These are phyloP conservation scores for Drosophila santomea DNA, from an alignment of 1,140 invertebrate genomes.

Conservation along the genomic window DNA sequence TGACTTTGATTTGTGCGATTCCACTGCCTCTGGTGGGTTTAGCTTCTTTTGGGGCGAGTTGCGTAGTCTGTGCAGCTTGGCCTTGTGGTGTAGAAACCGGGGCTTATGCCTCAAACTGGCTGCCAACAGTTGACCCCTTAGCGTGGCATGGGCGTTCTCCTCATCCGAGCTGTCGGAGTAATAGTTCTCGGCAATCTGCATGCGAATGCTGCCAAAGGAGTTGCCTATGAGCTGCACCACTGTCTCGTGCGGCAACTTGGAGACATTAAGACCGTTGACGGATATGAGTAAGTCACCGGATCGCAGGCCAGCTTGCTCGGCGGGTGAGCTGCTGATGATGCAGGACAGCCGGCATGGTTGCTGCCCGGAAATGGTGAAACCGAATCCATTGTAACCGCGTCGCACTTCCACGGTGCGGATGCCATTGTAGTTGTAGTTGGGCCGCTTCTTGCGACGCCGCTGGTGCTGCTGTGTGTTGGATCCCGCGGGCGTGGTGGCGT, in stretches of 20 bases:
- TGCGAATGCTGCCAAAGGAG: conserved; percentile 90
- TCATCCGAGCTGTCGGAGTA: conserved; percentile 90
- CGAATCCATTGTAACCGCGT: conserved; percentile 93
- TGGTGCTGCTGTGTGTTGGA: conserved; percentile 56
- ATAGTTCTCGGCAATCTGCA: conserved; percentile 95
- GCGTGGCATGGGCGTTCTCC: conserved; percentile 67
- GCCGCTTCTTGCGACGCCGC: conserved; percentile 84
- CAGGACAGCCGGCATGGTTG: conserved; percentile 95
- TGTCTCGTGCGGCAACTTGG: conserved; percentile 95
- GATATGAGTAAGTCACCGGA: conserved; percentile 96
- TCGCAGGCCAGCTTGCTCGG: conserved; percentile 93
- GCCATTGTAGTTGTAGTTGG: conserved; percentile 81
- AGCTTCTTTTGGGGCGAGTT: conserved; percentile 79
- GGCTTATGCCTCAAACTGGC: conserved; percentile 71
- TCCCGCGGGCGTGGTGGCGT: conserved; percentile 20
- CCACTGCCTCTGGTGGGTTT: conserved; percentile 35
- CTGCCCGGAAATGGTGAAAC: conserved; percentile 97
- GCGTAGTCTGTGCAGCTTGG: conserved; percentile 72
- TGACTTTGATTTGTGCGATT: conserved; percentile 19
- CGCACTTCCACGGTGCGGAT: conserved; percentile 94
- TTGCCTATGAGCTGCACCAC: conserved; percentile 95
- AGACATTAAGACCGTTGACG: conserved; percentile 95
- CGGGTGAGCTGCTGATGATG: conserved; percentile 93
- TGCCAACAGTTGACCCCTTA: conserved; percentile 60
- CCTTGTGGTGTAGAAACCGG: conserved; percentile 76